Base-by-base conservation (phyloP, 2,113 vertebrate genomes). In the Casuarius casuarius region DNA sequence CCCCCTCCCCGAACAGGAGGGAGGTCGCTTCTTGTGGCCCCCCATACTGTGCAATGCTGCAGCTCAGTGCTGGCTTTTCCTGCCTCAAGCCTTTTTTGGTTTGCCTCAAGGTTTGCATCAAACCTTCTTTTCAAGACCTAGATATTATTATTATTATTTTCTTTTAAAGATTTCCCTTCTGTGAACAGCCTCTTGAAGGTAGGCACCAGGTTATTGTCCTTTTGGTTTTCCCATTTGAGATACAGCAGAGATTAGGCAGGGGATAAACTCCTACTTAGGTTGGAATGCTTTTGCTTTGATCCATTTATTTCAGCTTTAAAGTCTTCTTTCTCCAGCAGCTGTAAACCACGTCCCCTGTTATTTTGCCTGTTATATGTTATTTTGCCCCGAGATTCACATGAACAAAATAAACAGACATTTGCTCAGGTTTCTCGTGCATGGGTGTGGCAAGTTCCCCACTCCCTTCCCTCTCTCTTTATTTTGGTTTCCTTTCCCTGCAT, bases 1-100 rank as follows among this genome's bases (percentile, higher is more conserved):
- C 5, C 70, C 19, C 35, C 17, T 72, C 33, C 58, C 70, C 51
- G 76, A 22, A 65, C 12, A 5, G 23, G 8, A 4, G 9, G 9
- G 40, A 23, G 49, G 23, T 7, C 63, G 23, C 1, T 2, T 35
- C 17, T 61, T 61, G 23, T 72, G 49, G 11, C 5, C 5, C 9
- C 9, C 28, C 13, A 0, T 33, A 25, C 8, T 18, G 18, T 58
- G 20, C 35, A 44, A 29, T 28, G 38, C n/a, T 78, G n/a, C 12
- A 38, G 40, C 20, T 71, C 0, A 0, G 7, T 13, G 38, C 5
- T 71, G 4, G 17, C 21, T 87, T 2, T 3, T 70, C 56, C 61
- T 77, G 8, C 20, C 23, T 71, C 33, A 58, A 48, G 56, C 8
- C 33, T 18, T 25, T 51, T n/a, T 13, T 18, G n/a, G 49, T 26